phyloP scores from a whole-genome alignment of 2,113 vertebrate genomes.

The Beaufortia kweichowensis region DNA sequence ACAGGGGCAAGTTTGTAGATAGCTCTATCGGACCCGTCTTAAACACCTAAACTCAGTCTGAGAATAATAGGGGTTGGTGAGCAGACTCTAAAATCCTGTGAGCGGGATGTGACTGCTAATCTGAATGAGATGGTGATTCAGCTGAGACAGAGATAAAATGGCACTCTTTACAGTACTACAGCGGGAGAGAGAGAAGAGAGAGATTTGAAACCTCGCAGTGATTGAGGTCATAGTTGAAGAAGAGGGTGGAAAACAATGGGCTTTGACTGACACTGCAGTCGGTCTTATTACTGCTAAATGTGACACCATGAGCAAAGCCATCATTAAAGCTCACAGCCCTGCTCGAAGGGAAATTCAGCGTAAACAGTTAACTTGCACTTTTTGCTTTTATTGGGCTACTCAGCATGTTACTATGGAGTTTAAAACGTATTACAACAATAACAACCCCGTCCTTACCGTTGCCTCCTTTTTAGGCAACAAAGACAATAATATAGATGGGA shows the following conservation, averaged over 20 bases:
- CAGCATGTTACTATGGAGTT: slow-evolving; percentile 4
- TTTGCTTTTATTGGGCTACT: not conserved
- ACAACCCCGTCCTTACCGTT: not conserved
- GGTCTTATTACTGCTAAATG: slow-evolving; percentile 23
- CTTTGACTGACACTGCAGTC: slow-evolving; percentile 35
- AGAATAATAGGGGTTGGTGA: slow-evolving; percentile 29
- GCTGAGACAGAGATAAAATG: slow-evolving; percentile 42
- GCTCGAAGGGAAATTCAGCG: slow-evolving; percentile 1
- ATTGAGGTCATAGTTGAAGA: slow-evolving; percentile 53
- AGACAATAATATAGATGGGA: not conserved
- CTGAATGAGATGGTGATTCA: slow-evolving; percentile 43
- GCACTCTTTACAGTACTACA: slow-evolving; percentile 45
- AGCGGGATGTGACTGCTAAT: slow-evolving; percentile 37
- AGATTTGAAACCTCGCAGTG: slow-evolving; percentile 37
- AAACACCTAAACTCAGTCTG: slow-evolving; percentile 8
- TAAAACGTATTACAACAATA: not conserved
- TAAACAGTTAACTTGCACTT: not conserved
- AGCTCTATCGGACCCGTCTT: not conserved
- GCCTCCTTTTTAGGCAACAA: not conserved
- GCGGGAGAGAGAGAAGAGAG: slow-evolving; percentile 16
- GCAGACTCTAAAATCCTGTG: slow-evolving; percentile 9
- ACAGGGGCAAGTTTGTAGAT: not conserved
- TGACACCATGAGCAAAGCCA: slow-evolving; percentile 36
- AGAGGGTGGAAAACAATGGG: slow-evolving; percentile 43
- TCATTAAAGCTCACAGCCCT: slow-evolving; percentile 10